phyloP scores from a whole-genome alignment of 2,113 vertebrate genomes.

The Eonycteris spelaea region DNA sequence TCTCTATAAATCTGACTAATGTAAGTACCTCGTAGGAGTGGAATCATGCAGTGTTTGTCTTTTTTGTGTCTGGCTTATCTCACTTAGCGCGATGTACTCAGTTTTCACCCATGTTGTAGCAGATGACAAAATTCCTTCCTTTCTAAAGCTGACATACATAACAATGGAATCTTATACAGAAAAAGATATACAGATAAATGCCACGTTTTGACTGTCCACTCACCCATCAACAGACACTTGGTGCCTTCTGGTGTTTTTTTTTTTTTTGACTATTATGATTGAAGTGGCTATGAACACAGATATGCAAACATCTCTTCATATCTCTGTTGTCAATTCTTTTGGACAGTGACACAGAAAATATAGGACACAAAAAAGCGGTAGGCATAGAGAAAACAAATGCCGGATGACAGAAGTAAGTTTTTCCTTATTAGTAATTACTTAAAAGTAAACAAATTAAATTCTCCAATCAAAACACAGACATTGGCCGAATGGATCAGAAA shows the following conservation, averaged over 20 bases:
- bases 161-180: too few relatives aligned
- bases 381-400: not conserved
- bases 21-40: not conserved
- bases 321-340: not conserved
- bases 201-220: not conserved
- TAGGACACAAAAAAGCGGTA: not conserved
- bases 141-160: not conserved
- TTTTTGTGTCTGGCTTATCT: not conserved
- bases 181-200: not conserved
- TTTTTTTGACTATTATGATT: not conserved
- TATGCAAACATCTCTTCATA: not conserved
- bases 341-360: not conserved
- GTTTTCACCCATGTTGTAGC: not conserved
- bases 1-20: not conserved
- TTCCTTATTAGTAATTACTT: not conserved
- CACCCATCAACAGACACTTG: too few relatives aligned
- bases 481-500: not conserved
- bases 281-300: not conserved
- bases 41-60: not conserved
- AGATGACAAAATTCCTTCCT: not conserved
- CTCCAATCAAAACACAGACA: not conserved
- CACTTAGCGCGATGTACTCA: not conserved
- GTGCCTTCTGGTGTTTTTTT: not conserved
- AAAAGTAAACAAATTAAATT: not conserved
- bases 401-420: not conserved